Evolutionary conservation across 2,888 invertebrate species (phyloP), one percentile per base, ranked within the genome.

Genomic region (Ischnus inquisitorius): DNA sequence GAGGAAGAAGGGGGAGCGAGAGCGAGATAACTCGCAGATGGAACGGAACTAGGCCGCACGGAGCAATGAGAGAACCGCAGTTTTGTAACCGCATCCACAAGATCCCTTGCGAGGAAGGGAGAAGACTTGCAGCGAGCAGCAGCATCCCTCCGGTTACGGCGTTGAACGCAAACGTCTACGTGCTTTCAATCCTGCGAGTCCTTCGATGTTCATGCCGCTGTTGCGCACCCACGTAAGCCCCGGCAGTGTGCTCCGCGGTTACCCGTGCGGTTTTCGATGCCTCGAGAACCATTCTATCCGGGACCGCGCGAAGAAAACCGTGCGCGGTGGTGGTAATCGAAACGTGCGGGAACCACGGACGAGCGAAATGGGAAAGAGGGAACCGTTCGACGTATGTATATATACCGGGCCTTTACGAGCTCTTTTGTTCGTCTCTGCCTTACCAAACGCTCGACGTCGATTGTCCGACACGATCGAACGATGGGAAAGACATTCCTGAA

Each of bases 41-140:
- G 68, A 68, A 67, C 54, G 43, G 68, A 64, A 51, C 51, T 71
- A 75, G 67, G 80, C 76, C 60, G 48, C 54, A 71, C 77, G 68
- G 71, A 83, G 82, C 83, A 85, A 85, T 86, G 80, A 85, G 82
- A 85, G 80, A 85, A 88, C 85, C 86, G 82, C 87, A 88, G 86
- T 88, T 88, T 89, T 87, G 85, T 76, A 81, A 88, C 87, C 87
- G 71, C 87, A 71, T 78, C 74, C 75, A 39, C 71, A 75, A 64
- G 74, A 76, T 72, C 74, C 65, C 69, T 84, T 69, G 84, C 77
- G 41, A 39, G 43, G n/a, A 16, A 54, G 54, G 10, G 54, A 54
- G 25, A n/a, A 25, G 60, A 60, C 14, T 5, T 14, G 28, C 34
- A 60, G 25, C 60, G 14, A 25, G 60, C 25, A 28, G 60, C 28